phyloP scores from a whole-genome alignment of 2,797 vertebrate species.

The Falco biarmicus region DNA sequence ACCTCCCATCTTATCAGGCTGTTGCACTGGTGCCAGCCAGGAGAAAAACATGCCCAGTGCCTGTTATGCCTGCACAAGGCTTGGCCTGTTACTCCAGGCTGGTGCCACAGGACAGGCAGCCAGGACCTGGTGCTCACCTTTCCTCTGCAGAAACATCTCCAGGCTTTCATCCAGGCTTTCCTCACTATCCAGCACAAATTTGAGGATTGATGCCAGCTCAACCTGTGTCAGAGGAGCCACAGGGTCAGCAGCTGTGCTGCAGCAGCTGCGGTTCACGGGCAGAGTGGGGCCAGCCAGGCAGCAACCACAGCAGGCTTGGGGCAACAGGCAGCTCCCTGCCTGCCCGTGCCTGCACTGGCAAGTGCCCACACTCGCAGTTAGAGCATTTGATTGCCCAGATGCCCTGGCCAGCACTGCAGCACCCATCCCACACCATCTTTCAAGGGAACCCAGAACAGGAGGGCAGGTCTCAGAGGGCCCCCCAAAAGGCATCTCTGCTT shows the following conservation, averaged over 20 bases:
- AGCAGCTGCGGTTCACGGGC: not conserved
- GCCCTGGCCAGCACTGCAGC: not conserved
- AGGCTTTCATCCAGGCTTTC: slow-evolving; percentile 83
- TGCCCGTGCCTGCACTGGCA: not conserved
- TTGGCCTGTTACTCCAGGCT: rapidly evolving
- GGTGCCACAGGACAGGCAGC: not conserved
- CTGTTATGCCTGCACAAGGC: not conserved
- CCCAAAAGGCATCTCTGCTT: not conserved
- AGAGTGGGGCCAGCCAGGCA: not conserved
- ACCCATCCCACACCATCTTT: not conserved
- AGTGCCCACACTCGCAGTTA: not conserved
- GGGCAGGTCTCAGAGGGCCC: not conserved
- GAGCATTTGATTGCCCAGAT: not conserved
- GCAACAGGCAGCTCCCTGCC: not conserved
- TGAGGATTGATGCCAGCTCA: slow-evolving; percentile 85
- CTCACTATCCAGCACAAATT: slow-evolving; percentile 86
- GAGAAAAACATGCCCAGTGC: rapidly evolving
- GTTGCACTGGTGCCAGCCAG: not conserved
- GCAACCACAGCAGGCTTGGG: rapidly evolving
- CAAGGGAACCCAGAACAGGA: not conserved
- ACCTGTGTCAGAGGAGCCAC: slow-evolving; percentile 64
- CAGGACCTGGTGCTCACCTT: slow-evolving; percentile 73
- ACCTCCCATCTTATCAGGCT: rapidly evolving
- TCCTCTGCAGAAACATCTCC: slow-evolving; percentile 82
- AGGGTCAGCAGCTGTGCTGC: not conserved